Conservation (phyloP, 2,113 vertebrate genomes). For the Arenaria interpres region DNA sequence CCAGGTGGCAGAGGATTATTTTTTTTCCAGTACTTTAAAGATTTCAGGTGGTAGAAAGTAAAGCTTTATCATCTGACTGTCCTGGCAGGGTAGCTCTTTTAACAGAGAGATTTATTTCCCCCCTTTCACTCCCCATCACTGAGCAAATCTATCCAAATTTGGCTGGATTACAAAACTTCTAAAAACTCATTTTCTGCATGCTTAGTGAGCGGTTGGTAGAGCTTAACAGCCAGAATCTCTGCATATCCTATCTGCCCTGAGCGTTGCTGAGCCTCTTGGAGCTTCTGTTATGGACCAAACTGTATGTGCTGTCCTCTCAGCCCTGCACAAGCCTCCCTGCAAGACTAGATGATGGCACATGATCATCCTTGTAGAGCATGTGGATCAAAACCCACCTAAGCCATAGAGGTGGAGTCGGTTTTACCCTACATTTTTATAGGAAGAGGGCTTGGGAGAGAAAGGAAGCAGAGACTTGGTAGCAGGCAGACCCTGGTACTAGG, state of each 20-base stretch:
- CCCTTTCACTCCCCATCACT: neutral
- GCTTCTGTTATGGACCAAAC: neutral
- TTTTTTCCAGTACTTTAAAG: neutral
- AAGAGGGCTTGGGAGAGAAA: neutral
- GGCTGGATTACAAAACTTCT: neutral
- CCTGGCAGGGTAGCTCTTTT: neutral
- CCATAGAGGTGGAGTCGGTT: neutral
- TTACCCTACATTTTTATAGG: neutral
- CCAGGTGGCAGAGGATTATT: neutral
- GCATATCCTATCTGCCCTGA: neutral
- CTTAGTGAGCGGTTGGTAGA: neutral
- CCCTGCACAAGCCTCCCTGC: neutral
- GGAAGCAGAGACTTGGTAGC: neutral
- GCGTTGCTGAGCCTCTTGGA: neutral
- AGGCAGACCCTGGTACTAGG: neutral
- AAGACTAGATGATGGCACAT: neutral
- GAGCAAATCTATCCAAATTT: neutral
- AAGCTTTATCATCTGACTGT: neutral
- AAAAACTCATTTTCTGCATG: neutral
- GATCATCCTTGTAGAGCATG: neutral
- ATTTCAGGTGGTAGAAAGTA: neutral
- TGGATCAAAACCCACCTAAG: neutral
- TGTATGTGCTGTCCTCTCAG: neutral
- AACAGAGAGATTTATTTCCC: neutral
- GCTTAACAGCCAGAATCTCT: neutral